Conservation (phyloP, 2,888 invertebrate genomes). For the Rotaria socialis region DNA sequence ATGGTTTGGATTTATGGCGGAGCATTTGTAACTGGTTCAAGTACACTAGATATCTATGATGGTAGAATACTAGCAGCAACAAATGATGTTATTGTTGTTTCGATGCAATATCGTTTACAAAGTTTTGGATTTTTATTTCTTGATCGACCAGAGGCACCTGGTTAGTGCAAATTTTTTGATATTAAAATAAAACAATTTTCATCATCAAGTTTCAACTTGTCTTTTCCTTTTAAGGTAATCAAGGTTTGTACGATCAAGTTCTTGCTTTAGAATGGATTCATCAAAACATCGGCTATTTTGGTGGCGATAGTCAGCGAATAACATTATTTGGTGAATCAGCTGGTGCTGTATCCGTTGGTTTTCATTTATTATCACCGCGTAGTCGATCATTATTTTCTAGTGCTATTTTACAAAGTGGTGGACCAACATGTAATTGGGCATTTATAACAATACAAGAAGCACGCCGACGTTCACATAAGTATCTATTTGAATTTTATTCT, state of each 20-base stretch:
- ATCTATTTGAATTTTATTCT: slow-evolving; percentile 26
- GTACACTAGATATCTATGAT: slow-evolving; percentile 53
- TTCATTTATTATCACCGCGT: slow-evolving; percentile 74
- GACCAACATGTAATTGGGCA: slow-evolving; percentile 87
- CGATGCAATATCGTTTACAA: slow-evolving; percentile 50
- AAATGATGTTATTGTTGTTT: slow-evolving; percentile 46
- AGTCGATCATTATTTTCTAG: slow-evolving; percentile 72
- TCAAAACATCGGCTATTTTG: slow-evolving; percentile 55
- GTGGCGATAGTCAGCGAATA: slow-evolving; percentile 79
- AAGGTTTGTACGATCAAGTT: slow-evolving; percentile 89
- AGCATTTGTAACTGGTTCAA: slow-evolving; percentile 76
- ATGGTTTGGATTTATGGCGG: slow-evolving; percentile 77
- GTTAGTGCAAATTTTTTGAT: slow-evolving; percentile 55
- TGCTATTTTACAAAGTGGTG: slow-evolving; percentile 87
- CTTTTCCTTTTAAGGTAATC: slow-evolving; percentile 63
- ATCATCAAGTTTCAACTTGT: background rate
- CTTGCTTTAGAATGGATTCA: slow-evolving; percentile 70
- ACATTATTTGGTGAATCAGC: slow-evolving; percentile 94
- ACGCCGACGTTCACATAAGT: slow-evolving; percentile 20
- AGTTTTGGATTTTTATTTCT: slow-evolving; percentile 51
- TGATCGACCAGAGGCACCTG: slow-evolving; percentile 68
- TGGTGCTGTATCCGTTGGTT: slow-evolving; percentile 82
- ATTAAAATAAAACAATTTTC: background rate
- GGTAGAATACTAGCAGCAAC: slow-evolving; percentile 38
- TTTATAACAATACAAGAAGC: slow-evolving; percentile 37